Evolutionary conservation across 2,113 vertebrate species (phyloP).

Genomic region (human (Homo sapiens)): GRCh38 chr2:86638501-86639000

Average conservation of each 20-base stretch:
- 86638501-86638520: not conserved
- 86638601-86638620: not conserved
- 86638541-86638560: constrained; percentile 3
- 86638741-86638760: not conserved
- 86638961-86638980: not conserved
- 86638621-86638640: not conserved
- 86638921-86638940: not conserved
- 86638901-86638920: not conserved
- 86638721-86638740: not conserved
- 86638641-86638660: not conserved
- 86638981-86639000: not conserved
- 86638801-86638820: not conserved
- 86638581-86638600: not conserved
- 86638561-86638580: not conserved
- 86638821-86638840: not conserved
- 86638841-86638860: not conserved
- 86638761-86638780: not conserved
- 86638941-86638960: not conserved
- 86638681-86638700: not conserved
- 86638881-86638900: not conserved
- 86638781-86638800: not conserved
- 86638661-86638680: not conserved
- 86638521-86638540: no score
- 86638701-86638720: not conserved
- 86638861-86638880: not conserved